Evolutionary conservation across 2,888 invertebrate species (phyloP).

Genomic region (Tanytarsus gracilentus): DNA sequence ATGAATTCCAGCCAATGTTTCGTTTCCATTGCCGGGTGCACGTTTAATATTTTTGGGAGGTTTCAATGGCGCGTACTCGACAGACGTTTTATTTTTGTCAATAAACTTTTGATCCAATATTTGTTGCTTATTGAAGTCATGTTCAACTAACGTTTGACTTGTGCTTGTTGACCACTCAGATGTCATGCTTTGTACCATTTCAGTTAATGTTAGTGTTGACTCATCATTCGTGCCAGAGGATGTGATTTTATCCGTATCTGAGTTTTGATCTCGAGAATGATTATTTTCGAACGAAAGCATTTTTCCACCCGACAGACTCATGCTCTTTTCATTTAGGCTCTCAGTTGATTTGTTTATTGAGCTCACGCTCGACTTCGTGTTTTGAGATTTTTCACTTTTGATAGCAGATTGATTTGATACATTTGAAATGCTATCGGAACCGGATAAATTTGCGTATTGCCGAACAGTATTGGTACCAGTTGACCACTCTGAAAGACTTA

Average conservation of each 20-base stretch:
- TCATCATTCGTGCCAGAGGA: constrained; percentile 67
- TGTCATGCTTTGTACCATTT: constrained; percentile 68
- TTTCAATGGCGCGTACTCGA: constrained; percentile 40
- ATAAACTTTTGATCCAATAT: constrained; percentile 17
- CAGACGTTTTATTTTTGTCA: constrained; percentile 31
- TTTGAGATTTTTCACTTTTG: constrained; percentile 54
- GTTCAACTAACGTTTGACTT: constrained; percentile 63
- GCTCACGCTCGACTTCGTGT: constrained; percentile 49
- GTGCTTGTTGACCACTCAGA: constrained; percentile 71
- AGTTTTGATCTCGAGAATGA: constrained; percentile 45
- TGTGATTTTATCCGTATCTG: constrained; percentile 46
- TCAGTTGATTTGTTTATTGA: constrained; percentile 53
- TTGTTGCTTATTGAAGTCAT: constrained; percentile 35
- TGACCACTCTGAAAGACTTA: constrained; percentile 78
- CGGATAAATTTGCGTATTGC: constrained; percentile 66
- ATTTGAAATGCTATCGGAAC: constrained; percentile 52
- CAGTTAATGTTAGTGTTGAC: constrained; percentile 59
- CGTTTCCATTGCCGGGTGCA: constrained; percentile 37
- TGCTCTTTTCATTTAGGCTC: constrained; percentile 42
- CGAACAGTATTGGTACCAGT: constrained; percentile 78
- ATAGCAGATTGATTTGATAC: constrained; percentile 50
- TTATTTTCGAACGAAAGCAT: constrained; percentile 41
- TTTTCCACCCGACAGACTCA: constrained; percentile 37
- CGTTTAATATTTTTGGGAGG: constrained; percentile 35
- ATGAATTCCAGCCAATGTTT: constrained; percentile 38